Base-by-base conservation (phyloP, 2,797 vertebrate species). In the Scomberomorus guttatus region DNA sequence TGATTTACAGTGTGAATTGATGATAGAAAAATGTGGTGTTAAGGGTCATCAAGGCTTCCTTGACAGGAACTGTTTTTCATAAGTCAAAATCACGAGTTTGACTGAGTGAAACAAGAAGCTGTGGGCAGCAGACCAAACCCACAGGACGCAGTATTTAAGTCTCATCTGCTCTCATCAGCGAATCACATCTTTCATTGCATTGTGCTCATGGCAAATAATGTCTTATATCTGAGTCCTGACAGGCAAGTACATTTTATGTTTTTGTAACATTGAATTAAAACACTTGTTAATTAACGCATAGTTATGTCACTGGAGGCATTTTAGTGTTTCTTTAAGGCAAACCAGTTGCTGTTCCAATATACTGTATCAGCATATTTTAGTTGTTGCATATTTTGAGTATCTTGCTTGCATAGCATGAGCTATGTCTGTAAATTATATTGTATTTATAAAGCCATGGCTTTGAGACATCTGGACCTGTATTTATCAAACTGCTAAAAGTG, bases 211-310 rank as follows among this genome's bases (percentile, higher is more conserved):
- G 18, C 22, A 62, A 61, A 42, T n/a, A 50, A 3, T 12, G 52
- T 55, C 27, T 79, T 1, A 55, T 42, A 52, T 63, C 66, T 75
- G 71, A 85, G 72, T 58, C 44, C 34, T 51, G 27, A 62, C 72
- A 77, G 71, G 85, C 46, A 15, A 87, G 85, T 82, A 68, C 54
- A 52, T 54, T 80, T 57, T 58, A 4, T 67, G 6, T 79, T 64
- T 65, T 2, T 52, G 5, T 6, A n/a, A 22, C 13, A 24, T 51
- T 56, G 37, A 65, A 59, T 46, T 1, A 27, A 39, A 46, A 64
- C 24, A 44, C 8, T 24, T 25, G 0, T 29, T 39, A 8, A 32
- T n/a, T 17, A 7, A 58, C n/a, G 11, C 32, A 13, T 48, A 37
- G 5, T 34, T 20, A 14, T 67, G 3, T 56, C n/a, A 56, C 25